Evolutionary conservation across 2,797 vertebrate species (phyloP).

Genomic region (Diplodus puntazzo): DNA sequence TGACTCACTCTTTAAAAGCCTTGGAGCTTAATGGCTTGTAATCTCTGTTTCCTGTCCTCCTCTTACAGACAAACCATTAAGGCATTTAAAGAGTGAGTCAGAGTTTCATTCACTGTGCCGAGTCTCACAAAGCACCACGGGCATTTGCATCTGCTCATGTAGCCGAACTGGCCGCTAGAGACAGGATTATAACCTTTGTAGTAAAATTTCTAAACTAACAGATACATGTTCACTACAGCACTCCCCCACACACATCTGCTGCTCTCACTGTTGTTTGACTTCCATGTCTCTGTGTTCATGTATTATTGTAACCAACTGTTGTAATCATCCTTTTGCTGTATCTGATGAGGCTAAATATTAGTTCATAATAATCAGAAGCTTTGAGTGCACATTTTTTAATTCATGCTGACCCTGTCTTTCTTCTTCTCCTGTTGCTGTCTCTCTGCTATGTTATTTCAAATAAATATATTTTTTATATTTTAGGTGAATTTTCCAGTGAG

Average conservation of each 20-base stretch:
- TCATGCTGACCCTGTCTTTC: background rate
- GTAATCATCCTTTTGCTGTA: background rate
- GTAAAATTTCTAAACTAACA: constrained; percentile 21
- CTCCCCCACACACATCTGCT: constrained; percentile 34
- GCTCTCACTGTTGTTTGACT: constrained; percentile 14
- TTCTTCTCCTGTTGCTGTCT: background rate
- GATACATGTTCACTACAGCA: constrained; percentile 23
- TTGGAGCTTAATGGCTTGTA: background rate
- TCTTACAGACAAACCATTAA: background rate
- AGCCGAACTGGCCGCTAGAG: constrained; percentile 12
- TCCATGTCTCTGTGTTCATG: constrained; percentile 7
- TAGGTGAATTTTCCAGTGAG: background rate
- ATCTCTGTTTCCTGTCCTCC: background rate
- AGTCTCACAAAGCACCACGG: constrained; percentile 15
- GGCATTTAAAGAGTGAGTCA: too few species aligned
- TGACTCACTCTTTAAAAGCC: background rate
- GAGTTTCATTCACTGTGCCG: background rate
- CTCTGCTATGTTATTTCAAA: background rate
- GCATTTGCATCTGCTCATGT: constrained; percentile 25
- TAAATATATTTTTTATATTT: background rate
- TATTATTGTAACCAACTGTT: background rate
- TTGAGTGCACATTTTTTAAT: background rate
- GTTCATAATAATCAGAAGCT: background rate
- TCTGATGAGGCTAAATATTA: background rate
- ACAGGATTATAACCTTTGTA: constrained; percentile 13